Evolutionary conservation across 2,113 vertebrate species (phyloP).

Genomic region (Tragulus kanchil): DNA sequence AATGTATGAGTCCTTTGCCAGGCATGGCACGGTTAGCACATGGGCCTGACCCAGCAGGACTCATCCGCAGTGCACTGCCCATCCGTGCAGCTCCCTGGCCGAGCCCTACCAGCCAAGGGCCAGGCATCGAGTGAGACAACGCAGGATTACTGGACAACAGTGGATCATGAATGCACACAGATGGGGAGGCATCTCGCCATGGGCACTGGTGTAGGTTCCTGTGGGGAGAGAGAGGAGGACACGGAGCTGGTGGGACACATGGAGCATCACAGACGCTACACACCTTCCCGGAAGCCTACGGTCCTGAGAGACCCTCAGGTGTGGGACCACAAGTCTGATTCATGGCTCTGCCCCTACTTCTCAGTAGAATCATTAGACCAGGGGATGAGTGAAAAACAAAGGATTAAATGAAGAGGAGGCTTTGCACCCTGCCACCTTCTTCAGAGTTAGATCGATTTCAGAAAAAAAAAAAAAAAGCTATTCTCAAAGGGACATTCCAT

Average conservation of each 20-base stretch:
- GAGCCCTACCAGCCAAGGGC: neutral
- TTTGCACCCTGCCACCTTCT: neutral
- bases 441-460: neutral
- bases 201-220: accelerated
- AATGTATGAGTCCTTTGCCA: neutral
- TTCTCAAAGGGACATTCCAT: neutral
- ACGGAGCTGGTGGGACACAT: neutral
- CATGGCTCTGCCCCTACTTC: too few relatives aligned
- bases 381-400: neutral
- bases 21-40: neutral
- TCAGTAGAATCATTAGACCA: neutral
- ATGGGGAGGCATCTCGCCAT: neutral
- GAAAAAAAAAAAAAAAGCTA: neutral
- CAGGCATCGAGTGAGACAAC: neutral
- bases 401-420: neutral
- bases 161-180: neutral
- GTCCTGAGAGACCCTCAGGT: neutral
- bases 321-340: neutral
- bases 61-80: neutral
- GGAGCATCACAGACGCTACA: too few relatives aligned
- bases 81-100: neutral
- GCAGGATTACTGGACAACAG: too few relatives aligned
- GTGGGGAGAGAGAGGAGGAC: accelerated
- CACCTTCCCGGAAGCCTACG: neutral
- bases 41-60: neutral